Conservation (phyloP, 2,113 vertebrate species). For the Catharus minimus region DNA sequence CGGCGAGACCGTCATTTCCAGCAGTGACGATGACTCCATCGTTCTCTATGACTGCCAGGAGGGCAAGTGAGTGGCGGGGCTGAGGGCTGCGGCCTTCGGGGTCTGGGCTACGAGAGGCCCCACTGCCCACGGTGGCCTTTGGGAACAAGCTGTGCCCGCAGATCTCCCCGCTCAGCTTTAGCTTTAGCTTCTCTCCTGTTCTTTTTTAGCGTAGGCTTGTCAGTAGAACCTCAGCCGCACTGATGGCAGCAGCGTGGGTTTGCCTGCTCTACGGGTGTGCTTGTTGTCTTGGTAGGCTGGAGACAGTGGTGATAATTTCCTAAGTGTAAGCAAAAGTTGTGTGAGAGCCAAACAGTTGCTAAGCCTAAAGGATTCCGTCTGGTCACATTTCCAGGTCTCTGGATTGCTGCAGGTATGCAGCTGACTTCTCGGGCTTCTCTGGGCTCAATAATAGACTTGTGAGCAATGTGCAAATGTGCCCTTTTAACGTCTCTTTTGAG, state of each 20-base stretch:
- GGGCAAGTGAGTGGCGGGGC: conserved; percentile 89
- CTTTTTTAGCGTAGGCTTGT: not conserved
- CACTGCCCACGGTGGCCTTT: not conserved
- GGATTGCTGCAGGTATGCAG: not conserved
- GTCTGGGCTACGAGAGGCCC: not conserved
- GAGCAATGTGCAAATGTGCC: not conserved
- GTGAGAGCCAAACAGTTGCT: not conserved
- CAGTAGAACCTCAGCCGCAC: not conserved
- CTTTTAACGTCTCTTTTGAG: not conserved
- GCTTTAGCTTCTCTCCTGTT: not conserved
- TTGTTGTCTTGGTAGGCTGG: not conserved
- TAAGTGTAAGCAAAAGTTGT: not conserved
- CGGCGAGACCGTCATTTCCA: conserved; percentile 96
- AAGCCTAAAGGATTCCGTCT: not conserved
- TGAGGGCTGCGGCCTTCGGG: not conserved
- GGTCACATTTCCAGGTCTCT: not conserved
- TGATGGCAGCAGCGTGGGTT: not conserved
- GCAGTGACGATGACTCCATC: conserved; percentile 97
- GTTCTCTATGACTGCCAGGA: conserved; percentile 98
- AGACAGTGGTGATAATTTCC: not conserved
- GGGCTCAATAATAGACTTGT: not conserved
- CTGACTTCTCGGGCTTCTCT: not conserved
- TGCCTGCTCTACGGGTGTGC: rapidly evolving
- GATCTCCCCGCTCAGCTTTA: too few relatives aligned
- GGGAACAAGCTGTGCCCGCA: not conserved